phyloP scores from a whole-genome alignment of 2,888 invertebrate species.

The Drosophila antonietae region DNA sequence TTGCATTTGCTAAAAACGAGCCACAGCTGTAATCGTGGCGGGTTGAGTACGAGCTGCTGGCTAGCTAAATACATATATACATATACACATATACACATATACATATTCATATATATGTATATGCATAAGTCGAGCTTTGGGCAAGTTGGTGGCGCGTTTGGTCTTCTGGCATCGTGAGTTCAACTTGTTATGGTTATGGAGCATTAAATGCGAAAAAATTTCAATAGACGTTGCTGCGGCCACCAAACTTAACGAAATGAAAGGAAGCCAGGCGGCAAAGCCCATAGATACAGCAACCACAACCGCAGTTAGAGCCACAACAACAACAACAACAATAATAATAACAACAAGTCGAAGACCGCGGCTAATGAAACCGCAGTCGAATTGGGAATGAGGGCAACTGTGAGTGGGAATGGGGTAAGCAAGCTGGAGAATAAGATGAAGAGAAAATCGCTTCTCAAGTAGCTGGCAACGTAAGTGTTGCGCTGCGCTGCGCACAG shows the following conservation, averaged over 20 bases:
- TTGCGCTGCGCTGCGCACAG: slow-evolving; percentile 37
- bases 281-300: slow-evolving; percentile 46
- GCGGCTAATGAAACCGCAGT: slow-evolving; percentile 78
- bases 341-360: slow-evolving; percentile 61
- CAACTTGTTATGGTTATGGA: slow-evolving; percentile 60
- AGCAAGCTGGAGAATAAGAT: slow-evolving; percentile 51
- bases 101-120: neutral
- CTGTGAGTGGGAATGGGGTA: slow-evolving; percentile 26
- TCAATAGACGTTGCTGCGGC: slow-evolving; percentile 72
- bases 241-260: slow-evolving; percentile 76
- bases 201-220: slow-evolving; percentile 62
- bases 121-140: slow-evolving; percentile 1
- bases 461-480: slow-evolving; percentile 59
- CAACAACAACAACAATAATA: slow-evolving; percentile 23
- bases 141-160: slow-evolving; percentile 23
- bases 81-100: neutral
- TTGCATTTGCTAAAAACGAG: slow-evolving; percentile 78
- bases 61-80: neutral
- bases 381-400: slow-evolving; percentile 48
- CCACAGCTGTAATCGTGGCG: slow-evolving; percentile 48
- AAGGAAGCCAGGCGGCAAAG: slow-evolving; percentile 61
- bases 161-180: slow-evolving; percentile 18
- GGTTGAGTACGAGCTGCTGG: neutral
- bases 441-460: slow-evolving; percentile 74
- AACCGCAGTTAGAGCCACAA: slow-evolving; percentile 50